Percentiles rank a stretch among this genome's conserved stretches.
These are phyloP conservation scores for Drosophila navojoa DNA, from an alignment of 1,140 invertebrate genomes.

Conservation along the genomic window DNA sequence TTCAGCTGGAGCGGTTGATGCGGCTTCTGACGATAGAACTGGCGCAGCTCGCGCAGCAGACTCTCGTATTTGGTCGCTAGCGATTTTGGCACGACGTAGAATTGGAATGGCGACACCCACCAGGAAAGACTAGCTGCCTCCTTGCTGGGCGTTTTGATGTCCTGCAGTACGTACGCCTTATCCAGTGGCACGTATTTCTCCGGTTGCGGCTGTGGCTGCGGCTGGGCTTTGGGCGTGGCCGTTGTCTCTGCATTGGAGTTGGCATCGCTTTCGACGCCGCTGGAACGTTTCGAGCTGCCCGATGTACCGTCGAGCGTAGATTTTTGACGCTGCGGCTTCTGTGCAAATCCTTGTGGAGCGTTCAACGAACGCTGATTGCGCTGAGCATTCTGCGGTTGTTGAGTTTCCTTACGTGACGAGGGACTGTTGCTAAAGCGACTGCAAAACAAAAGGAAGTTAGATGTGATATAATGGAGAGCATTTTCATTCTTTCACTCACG, in stretches of 20 bases:
- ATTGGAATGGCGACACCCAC: slow-evolving; percentile 88
- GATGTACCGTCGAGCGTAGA: slow-evolving; percentile 55
- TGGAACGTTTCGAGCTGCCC: slow-evolving; percentile 53
- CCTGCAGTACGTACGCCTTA: slow-evolving; percentile 76
- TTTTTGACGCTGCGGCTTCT: slow-evolving; percentile 65
- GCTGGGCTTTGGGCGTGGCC: slow-evolving; percentile 7
- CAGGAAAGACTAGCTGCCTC: slow-evolving; percentile 86
- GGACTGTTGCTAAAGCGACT: slow-evolving; percentile 64
- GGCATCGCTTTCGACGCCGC: slow-evolving; percentile 52
- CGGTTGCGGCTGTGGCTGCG: slow-evolving; percentile 6
- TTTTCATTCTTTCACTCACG: slow-evolving; percentile 36
- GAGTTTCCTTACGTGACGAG: slow-evolving; percentile 58
- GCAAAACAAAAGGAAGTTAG: background rate
- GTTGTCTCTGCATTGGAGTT: slow-evolving; percentile 34
- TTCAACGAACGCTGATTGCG: slow-evolving; percentile 73
- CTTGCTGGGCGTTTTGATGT: slow-evolving; percentile 65
- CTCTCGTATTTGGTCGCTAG: slow-evolving; percentile 85
- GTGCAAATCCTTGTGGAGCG: slow-evolving; percentile 75
- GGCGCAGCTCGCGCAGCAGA: slow-evolving; percentile 89
- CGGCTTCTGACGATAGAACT: slow-evolving; percentile 86
- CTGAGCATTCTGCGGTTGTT: slow-evolving; percentile 42
- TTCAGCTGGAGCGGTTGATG: slow-evolving; percentile 83
- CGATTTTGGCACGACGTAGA: slow-evolving; percentile 87
- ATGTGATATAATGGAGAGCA: background rate
- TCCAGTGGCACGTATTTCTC: slow-evolving; percentile 82